Evolutionary conservation across 2,888 invertebrate genomes (phyloP).

Genomic region (Drosophila mulleri): DNA sequence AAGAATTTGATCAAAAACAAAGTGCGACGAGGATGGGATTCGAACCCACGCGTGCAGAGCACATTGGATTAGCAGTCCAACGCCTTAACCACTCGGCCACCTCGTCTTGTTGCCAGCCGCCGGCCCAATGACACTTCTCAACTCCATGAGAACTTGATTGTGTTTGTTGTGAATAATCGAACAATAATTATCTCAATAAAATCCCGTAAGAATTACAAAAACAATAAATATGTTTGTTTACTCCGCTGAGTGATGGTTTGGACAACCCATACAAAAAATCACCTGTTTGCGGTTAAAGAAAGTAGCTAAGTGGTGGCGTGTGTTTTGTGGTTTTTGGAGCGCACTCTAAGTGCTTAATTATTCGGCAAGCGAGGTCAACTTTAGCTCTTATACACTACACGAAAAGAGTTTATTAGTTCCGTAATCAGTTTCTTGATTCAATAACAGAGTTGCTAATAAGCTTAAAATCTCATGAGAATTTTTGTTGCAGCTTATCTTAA

Average conservation of each 20-base stretch:
- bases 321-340: slow-evolving; percentile 44
- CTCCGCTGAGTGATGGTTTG: slow-evolving; percentile 27
- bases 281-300: slow-evolving; percentile 51
- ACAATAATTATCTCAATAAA: slow-evolving; percentile 63
- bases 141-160: slow-evolving; percentile 10
- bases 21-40: slow-evolving; percentile 91
- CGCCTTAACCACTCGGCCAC: slow-evolving; percentile 95
- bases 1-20: slow-evolving; percentile 21
- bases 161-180: slow-evolving; percentile 13
- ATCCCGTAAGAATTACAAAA: slow-evolving; percentile 20
- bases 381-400: slow-evolving; percentile 22
- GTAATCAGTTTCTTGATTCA: not conserved
- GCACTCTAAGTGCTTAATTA: slow-evolving; percentile 33
- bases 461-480: not conserved
- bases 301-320: slow-evolving; percentile 57
- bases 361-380: slow-evolving; percentile 23
- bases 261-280: slow-evolving; percentile 12
- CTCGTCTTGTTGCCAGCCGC: slow-evolving; percentile 87
- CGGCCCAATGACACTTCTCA: slow-evolving; percentile 47
- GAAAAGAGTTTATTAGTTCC: slow-evolving; percentile 26
- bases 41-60: slow-evolving; percentile 95
- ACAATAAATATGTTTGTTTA: slow-evolving; percentile 8
- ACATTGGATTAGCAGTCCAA: slow-evolving; percentile 95
- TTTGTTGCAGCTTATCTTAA: not conserved
- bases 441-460: not conserved